Evolutionary conservation across 2,113 vertebrate genomes (phyloP).

Genomic region (Puffinus mauretanicus): DNA sequence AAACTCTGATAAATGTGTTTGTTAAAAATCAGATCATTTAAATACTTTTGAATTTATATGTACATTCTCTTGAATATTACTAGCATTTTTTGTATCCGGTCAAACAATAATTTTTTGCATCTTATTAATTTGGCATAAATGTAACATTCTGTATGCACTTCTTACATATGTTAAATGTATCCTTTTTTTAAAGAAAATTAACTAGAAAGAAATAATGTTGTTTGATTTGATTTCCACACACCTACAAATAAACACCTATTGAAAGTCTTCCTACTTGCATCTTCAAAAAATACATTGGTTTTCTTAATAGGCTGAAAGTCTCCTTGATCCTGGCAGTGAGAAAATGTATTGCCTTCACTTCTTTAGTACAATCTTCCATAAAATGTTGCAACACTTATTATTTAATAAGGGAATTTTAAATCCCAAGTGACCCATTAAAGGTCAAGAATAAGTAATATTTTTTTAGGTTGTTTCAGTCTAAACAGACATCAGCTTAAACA

Average conservation of each 20-base stretch:
- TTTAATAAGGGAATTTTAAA: background rate
- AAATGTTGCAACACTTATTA: background rate
- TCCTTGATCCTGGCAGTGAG: background rate
- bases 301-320: background rate
- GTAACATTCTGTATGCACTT: background rate
- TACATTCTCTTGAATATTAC: background rate
- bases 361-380: background rate
- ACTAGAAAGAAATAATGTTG: background rate
- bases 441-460: background rate
- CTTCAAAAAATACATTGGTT: background rate
- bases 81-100: background rate
- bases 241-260: background rate
- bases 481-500: background rate
- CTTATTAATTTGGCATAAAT: background rate
- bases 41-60: background rate
- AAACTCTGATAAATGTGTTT: background rate
- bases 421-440: background rate
- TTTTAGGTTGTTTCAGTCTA: background rate
- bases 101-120: background rate
- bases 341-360: background rate
- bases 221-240: background rate
- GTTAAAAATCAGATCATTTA: background rate
- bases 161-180: background rate
- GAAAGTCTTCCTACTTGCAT: background rate
- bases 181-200: background rate